phyloP scores from a whole-genome alignment of 2,888 invertebrate species.

The Chrysopilus asiliformis region DNA sequence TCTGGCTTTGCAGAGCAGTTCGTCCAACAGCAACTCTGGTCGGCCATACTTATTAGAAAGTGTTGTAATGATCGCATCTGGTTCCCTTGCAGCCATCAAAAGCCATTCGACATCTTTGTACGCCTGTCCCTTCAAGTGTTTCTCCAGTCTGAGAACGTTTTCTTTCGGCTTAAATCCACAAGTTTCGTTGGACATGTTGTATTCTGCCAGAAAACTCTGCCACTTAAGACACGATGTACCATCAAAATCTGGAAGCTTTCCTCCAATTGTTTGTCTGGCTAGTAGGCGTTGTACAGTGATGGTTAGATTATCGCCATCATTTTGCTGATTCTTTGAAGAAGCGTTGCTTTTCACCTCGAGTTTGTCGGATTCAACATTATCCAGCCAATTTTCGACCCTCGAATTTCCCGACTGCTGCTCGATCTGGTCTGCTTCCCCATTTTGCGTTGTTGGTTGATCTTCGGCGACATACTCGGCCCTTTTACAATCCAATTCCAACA shows the following conservation, averaged over 20 bases:
- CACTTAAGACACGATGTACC: constrained; percentile 1
- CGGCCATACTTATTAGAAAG: not conserved
- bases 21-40: not conserved
- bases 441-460: not conserved
- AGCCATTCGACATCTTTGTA: not conserved
- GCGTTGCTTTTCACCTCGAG: not conserved
- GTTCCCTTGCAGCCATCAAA: not conserved
- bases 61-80: not conserved
- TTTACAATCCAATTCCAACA: too few species aligned
- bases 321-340: not conserved
- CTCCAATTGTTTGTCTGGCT: not conserved
- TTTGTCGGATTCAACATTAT: not conserved
- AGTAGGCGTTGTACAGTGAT: not conserved
- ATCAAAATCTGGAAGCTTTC: not conserved
- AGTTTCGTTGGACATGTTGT: not conserved
- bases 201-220: not conserved
- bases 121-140: not conserved
- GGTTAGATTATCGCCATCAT: not conserved
- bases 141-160: not conserved
- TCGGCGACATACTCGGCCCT: too few species aligned
- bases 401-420: too few species aligned
- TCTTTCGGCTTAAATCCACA: not conserved
- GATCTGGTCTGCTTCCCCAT: not conserved
- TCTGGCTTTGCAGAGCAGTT: too few species aligned
- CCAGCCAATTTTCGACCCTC: too few species aligned